Conservation (phyloP, 2,888 invertebrate genomes). For the Papilio protenor region DNA sequence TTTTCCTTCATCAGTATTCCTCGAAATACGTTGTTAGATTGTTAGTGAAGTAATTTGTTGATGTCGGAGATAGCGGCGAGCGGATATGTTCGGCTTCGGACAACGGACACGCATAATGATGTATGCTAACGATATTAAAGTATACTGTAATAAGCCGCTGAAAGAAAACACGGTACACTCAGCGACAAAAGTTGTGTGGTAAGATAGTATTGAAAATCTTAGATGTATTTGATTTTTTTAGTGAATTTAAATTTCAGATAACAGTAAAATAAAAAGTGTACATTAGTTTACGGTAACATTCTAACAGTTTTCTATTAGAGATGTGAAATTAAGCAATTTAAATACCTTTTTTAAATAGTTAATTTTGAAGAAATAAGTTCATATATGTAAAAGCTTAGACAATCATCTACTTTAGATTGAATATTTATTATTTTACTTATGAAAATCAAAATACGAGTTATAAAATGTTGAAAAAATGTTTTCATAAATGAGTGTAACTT, state of each 20-base stretch:
- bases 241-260: background rate
- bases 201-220: background rate
- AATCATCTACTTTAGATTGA: no score
- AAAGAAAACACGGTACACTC: conserved; percentile 65
- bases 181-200: conserved; percentile 46
- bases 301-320: no score
- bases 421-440: no score
- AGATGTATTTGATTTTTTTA: background rate
- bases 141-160: conserved; percentile 72
- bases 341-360: no score
- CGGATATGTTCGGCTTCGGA: conserved; percentile 65
- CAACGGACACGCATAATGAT: conserved; percentile 72
- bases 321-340: no score
- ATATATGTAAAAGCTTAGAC: no score
- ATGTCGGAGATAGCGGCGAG: conserved; percentile 42
- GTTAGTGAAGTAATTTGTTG: conserved; percentile 57
- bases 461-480: no score
- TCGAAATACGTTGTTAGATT: conserved; percentile 56
- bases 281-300: no score
- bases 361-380: no score
- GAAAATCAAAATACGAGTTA: no score
- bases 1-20: conserved; percentile 62
- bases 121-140: conserved; percentile 73
- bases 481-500: conserved; percentile 46
- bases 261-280: no score